Conservation (phyloP, 2,888 invertebrate species). For the Erebia palarica region DNA sequence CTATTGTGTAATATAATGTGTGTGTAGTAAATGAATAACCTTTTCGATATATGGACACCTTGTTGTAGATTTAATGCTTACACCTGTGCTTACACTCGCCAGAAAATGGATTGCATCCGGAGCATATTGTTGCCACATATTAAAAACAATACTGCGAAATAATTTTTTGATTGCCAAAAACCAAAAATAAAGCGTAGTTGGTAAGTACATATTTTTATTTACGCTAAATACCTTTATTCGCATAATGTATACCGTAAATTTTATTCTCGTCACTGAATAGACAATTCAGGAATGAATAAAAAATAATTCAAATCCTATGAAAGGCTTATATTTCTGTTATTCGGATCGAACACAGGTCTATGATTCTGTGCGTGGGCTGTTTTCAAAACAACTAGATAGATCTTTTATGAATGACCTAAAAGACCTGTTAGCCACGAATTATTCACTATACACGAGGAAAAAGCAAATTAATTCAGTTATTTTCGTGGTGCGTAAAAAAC, state of each 20-base stretch:
- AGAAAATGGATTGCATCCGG: background rate
- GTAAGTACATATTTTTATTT: background rate
- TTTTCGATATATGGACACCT: too few relatives aligned
- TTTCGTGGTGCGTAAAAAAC: background rate
- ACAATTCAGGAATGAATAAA: slow-evolving; percentile 25
- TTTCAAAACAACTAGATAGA: slow-evolving; percentile 25
- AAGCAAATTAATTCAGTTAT: slow-evolving; percentile 5
- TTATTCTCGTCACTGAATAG: slow-evolving; percentile 18
- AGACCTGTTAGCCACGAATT: slow-evolving; percentile 27
- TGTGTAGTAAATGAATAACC: too few relatives aligned
- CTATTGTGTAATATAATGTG: too few relatives aligned
- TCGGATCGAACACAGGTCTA: slow-evolving; percentile 20
- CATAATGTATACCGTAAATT: slow-evolving; percentile 8
- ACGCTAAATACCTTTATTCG: background rate
- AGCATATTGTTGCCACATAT: too few relatives aligned
- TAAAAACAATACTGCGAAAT: too few relatives aligned
- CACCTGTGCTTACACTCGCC: too few relatives aligned
- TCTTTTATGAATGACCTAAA: slow-evolving; percentile 34
- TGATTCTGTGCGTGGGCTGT: slow-evolving; percentile 17
- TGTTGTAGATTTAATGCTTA: too few relatives aligned
- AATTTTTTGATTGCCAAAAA: too few relatives aligned
- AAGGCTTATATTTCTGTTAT: slow-evolving; percentile 18
- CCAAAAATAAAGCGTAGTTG: too few relatives aligned
- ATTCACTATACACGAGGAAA: slow-evolving; percentile 18
- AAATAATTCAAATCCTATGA: slow-evolving; percentile 18